Conservation (phyloP, 2,888 invertebrate genomes). For the Gari tellinella region DNA sequence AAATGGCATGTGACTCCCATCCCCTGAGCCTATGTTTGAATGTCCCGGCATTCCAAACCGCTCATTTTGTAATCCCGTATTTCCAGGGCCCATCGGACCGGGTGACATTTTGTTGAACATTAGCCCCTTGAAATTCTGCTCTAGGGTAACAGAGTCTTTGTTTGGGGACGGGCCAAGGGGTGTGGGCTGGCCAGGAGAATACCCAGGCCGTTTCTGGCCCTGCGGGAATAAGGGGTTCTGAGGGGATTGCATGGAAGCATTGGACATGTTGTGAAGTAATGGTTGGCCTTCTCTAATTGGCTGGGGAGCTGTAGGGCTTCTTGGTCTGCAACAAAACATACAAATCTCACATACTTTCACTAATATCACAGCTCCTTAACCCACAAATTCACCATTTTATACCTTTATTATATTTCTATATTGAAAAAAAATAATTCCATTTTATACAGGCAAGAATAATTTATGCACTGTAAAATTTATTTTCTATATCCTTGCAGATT, state of each 20-base stretch:
- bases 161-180: conserved; percentile 5
- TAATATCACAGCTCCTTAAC: no score
- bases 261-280: neutral
- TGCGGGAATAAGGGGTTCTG: conserved; percentile 38
- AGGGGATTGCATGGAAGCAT: conserved; percentile 7
- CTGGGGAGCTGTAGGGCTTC: conserved; percentile 1
- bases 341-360: no score
- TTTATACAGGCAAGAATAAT: no score
- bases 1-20: conserved; percentile 25
- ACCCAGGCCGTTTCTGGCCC: conserved; percentile 29
- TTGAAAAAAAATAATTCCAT: no score
- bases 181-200: conserved; percentile 32
- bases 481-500: no score
- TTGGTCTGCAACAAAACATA: conserved; percentile 9
- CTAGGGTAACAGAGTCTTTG: conserved; percentile 20
- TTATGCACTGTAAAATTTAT: no score
- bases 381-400: no score
- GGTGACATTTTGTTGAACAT: conserved; percentile 26
- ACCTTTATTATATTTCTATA: no score
- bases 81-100: conserved; percentile 21
- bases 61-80: conserved; percentile 14
- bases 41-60: conserved; percentile 21
- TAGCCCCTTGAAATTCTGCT: conserved; percentile 17
- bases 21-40: conserved; percentile 31
- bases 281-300: no score